Evolutionary conservation across 2,113 vertebrate genomes (phyloP), one percentile per base, ranked within the genome.

Genomic region (Xenopus laevis): DNA sequence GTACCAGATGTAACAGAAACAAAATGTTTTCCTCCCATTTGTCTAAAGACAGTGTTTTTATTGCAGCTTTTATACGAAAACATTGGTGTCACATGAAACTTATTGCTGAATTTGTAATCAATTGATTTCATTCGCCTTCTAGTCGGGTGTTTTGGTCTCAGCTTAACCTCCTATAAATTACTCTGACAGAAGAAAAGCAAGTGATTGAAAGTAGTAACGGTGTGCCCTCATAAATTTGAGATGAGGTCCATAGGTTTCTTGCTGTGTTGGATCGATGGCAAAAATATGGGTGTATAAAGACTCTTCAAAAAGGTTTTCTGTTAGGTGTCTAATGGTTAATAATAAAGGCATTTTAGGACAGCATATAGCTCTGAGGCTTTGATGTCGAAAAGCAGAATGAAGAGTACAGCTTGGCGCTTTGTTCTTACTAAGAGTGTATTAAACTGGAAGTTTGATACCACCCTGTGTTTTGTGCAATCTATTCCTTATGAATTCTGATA

Each of bases 161-260:
- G 27, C 18, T 77, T 81, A 50, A 27, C 33, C 63, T 75, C 63
- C 72, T 87, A 86, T 82, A 84, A 83, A 83, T 84, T 84, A 81
- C 84, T 71, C 71, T 81, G 73, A 50, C 74, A 79, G 55, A 67
- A 76, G 0, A 63, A 68, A 76, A 64, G 73, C 55, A 52, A 77
- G 18, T 76, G 77, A 81, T n/a, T 80, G 71, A 72, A 82, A 81
- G 55, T 58, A 60, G 63, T 75, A 79, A 83, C 78, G 50, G 40
- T 79, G 81, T 76, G 78, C 81, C 80, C 68, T 81, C 65, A 72
- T 78, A 78, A 76, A 76, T 83, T 73, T 80, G 64, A 82, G 79
- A 74, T 71, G 21, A 83, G 79, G 45, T 82, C 0, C 0, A 82
- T 23, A 81, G 70, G n/a, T 69, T 62, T 66, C 57, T 71, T 17